Evolutionary conservation across 2,888 invertebrate species (phyloP), one percentile per base, ranked within the genome.

Genomic region (Eumacrocentrus americanus): DNA sequence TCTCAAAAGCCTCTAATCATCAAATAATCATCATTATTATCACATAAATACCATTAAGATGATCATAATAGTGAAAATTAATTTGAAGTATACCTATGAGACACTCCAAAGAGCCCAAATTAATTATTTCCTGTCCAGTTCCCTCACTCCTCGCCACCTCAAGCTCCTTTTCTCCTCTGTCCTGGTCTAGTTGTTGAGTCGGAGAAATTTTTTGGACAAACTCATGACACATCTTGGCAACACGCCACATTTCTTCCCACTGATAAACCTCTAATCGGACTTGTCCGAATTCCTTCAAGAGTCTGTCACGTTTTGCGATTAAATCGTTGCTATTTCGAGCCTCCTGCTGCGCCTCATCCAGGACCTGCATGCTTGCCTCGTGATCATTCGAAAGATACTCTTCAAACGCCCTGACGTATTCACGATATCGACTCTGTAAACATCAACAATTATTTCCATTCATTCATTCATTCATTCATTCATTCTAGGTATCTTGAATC

Each of bases 201-300:
- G 89, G 88, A 37, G 89, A 87, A n/a, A 89, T 78, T 70, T 86
- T 84, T 74, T 86, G 87, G n/a, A 90, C 79, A 80, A 89, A 89
- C 68, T 86, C 83, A 54, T 89, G 89, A 75, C 88, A 89, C 77
- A 86, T 85, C 73, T 87, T 88, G 59, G 85, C 85, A 46, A 84
- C 79, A 50, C 84, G 76, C 83, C 88, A 89, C 65, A 83, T 83
- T 70, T 88, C 88, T 69, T 89, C 88, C 57, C 88, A 81, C 20
- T 84, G 83, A 61, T 88, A 84, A 18, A 89, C 81, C 53, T 82
- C 80, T 22, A 84, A 63, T 2, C 75, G 70, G 4, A 72, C 62
- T 46, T 72, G 70, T 20, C 76, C 74, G 18, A 69, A 72, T n/a
- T 68, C 70, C 7, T 69, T 71, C 1, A 69, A 68, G 22, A 80